Conservation (phyloP, 2,113 vertebrate genomes). For the Plectropomus leopardus region DNA sequence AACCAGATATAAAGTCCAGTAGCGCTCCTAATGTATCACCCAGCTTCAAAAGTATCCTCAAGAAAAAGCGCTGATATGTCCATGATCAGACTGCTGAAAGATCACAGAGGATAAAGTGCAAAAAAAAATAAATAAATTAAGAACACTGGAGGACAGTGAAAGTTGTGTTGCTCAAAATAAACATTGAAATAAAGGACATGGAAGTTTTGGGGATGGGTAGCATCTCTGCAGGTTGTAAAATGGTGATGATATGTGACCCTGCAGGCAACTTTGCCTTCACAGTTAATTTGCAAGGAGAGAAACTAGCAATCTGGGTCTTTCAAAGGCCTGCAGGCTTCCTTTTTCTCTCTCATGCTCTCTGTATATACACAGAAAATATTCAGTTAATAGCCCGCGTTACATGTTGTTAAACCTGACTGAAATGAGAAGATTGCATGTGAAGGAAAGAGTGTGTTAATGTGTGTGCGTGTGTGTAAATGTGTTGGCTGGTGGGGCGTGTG, state of each 20-base stretch:
- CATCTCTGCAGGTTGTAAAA: no score
- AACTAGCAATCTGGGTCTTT: slow-evolving; percentile 19
- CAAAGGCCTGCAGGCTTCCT: slow-evolving; percentile 17
- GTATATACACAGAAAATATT: neutral
- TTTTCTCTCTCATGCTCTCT: neutral
- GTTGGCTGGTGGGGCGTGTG: slow-evolving; percentile 8
- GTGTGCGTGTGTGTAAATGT: neutral
- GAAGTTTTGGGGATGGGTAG: no score
- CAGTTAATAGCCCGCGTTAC: neutral
- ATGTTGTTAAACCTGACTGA: slow-evolving; percentile 14
- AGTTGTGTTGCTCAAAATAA: no score
- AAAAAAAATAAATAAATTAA: no score
- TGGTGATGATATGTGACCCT: neutral
- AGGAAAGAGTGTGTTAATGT: slow-evolving; percentile 1
- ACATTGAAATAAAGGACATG: no score
- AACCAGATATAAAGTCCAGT: no score
- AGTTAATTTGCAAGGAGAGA: slow-evolving; percentile 26
- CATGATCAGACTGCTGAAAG: no score
- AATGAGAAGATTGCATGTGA: slow-evolving; percentile 1
- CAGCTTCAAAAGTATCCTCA: no score
- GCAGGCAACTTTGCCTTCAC: slow-evolving; percentile 9
- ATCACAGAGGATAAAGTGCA: no score
- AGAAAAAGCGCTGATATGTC: no score
- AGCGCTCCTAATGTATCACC: no score
- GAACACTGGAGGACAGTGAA: no score